phyloP scores from a whole-genome alignment of 2,113 vertebrate genomes.

The Atrichornis clamosus region DNA sequence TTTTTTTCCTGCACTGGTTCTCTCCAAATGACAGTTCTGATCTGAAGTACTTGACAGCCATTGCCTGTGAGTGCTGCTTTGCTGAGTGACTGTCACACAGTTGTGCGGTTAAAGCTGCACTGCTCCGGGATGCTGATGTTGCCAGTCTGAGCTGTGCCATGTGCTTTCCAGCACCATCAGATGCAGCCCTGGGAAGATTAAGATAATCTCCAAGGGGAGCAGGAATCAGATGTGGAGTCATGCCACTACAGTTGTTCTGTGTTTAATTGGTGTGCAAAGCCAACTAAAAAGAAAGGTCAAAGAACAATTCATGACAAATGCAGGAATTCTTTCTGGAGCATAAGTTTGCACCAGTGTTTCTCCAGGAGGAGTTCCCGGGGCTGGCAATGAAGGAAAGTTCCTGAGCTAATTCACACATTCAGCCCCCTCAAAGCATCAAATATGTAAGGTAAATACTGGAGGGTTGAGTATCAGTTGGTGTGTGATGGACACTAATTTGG shows the following conservation, averaged over 20 bases:
- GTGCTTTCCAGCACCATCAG: neutral
- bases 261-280: neutral
- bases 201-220: neutral
- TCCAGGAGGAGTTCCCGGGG: neutral
- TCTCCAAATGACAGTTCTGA: neutral
- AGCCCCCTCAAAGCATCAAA: neutral
- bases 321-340: neutral
- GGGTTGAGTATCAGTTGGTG: neutral
- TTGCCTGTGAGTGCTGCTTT: neutral
- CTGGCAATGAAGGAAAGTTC: neutral
- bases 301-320: neutral
- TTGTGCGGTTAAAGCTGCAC: neutral
- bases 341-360: neutral
- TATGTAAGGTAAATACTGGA: neutral
- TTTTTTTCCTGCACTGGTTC: neutral
- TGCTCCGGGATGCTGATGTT: neutral
- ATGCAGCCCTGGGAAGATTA: neutral
- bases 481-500: neutral
- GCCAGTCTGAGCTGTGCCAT: neutral
- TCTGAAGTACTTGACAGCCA: neutral
- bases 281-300: neutral
- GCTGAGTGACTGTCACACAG: neutral
- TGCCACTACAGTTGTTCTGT: neutral
- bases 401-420: neutral
- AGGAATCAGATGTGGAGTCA: neutral